Evolutionary conservation across 1,140 invertebrate species (phyloP).

Genomic region (Tenebrio molitor): DNA sequence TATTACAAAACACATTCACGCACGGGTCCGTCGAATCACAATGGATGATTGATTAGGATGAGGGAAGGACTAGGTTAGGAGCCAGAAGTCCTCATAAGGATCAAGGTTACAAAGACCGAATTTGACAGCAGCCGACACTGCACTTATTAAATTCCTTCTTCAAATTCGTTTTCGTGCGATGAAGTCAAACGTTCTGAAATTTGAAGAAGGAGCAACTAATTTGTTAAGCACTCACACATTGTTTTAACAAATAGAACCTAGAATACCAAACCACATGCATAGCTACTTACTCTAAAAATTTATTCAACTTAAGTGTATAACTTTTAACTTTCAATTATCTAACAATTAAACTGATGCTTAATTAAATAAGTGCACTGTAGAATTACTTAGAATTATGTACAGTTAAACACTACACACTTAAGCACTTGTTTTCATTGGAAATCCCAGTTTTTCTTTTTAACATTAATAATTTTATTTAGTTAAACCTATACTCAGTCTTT

Average conservation of each 20-base stretch:
- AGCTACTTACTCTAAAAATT: constrained; percentile 40
- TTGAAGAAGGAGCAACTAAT: constrained; percentile 25
- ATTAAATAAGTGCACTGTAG: constrained; percentile 46
- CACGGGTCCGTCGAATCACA: constrained; percentile 48
- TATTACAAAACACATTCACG: constrained; percentile 55
- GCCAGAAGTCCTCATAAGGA: constrained; percentile 63
- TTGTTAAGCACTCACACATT: constrained; percentile 45
- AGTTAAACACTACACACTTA: constrained; percentile 45
- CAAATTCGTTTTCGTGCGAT: constrained; percentile 5
- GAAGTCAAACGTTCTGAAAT: neutral
- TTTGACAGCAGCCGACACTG: constrained; percentile 4
- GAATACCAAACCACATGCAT: constrained; percentile 50
- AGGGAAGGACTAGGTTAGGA: constrained; percentile 59
- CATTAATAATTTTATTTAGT: constrained; percentile 43
- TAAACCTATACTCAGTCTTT: constrained; percentile 56
- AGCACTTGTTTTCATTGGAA: constrained; percentile 37
- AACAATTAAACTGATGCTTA: constrained; percentile 43
- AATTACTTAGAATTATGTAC: constrained; percentile 40
- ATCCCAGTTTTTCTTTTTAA: constrained; percentile 34
- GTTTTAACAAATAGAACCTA: constrained; percentile 34
- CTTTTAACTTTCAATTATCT: constrained; percentile 38
- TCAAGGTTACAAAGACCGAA: constrained; percentile 50
- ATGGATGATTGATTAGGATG: constrained; percentile 49
- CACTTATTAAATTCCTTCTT: constrained; percentile 19
- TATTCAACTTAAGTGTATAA: constrained; percentile 45